Conservation (phyloP, 1,140 invertebrate species). For the Conopomorpha cramerella region DNA sequence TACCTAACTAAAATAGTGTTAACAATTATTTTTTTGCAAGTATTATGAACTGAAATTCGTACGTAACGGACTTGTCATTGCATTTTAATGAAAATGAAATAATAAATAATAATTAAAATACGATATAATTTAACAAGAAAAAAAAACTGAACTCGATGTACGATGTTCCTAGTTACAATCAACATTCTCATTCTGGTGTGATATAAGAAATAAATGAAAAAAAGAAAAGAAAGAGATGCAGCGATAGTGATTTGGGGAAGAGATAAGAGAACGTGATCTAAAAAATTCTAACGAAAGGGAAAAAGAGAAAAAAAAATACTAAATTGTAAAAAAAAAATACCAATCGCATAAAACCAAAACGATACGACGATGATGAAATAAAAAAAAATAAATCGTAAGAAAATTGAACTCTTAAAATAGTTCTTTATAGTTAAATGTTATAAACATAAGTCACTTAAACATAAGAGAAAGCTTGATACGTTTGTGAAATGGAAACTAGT, state of each 20-base stretch:
- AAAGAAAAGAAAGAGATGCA: slow-evolving; percentile 22
- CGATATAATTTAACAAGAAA: slow-evolving; percentile 42
- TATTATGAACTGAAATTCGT: slow-evolving; percentile 37
- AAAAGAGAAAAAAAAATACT: slow-evolving; percentile 21
- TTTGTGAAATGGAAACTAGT: slow-evolving; percentile 27
- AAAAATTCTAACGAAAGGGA: too few relatives aligned
- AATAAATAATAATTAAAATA: too few relatives aligned
- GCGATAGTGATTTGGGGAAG: too few relatives aligned
- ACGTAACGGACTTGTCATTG: slow-evolving; percentile 54
- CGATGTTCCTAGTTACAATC: slow-evolving; percentile 50
- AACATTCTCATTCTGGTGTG: slow-evolving; percentile 39
- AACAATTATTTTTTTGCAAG: too few relatives aligned
- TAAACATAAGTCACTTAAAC: slow-evolving; percentile 47
- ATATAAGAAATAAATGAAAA: slow-evolving; percentile 28
- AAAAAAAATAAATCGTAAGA: too few relatives aligned
- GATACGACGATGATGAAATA: slow-evolving; percentile 42
- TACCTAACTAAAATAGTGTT: too few relatives aligned
- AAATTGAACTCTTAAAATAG: slow-evolving; percentile 20
- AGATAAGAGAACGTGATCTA: too few relatives aligned
- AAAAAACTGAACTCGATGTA: slow-evolving; percentile 30
- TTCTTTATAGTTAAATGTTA: slow-evolving; percentile 48
- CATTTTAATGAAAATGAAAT: too few relatives aligned
- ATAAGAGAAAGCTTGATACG: slow-evolving; percentile 39
- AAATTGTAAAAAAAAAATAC: slow-evolving; percentile 33
- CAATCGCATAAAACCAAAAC: slow-evolving; percentile 43